These are phyloP conservation scores for Himalopsyche tibetana DNA, from an alignment of 2,888 invertebrate species.

Conservation along the genomic window DNA sequence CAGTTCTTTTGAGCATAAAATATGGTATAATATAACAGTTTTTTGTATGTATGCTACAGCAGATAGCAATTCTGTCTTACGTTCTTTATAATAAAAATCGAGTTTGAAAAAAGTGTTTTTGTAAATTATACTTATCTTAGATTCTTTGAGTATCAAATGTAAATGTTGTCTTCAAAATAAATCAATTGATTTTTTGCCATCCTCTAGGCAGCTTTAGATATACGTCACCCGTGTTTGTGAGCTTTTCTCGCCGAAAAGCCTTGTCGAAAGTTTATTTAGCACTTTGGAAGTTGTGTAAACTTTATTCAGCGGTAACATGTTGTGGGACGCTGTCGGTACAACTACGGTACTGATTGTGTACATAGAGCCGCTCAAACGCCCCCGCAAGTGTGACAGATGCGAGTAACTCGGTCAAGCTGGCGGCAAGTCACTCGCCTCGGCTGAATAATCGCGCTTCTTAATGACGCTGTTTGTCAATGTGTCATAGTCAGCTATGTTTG, in stretches of 20 bases:
- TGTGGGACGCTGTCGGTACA: background rate
- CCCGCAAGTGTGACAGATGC: conserved; percentile 26
- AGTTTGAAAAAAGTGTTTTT: too few relatives aligned
- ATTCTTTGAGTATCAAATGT: background rate
- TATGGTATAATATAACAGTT: too few relatives aligned
- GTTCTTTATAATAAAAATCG: too few relatives aligned
- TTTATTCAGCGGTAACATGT: conserved; percentile 42
- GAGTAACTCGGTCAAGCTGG: conserved; percentile 4
- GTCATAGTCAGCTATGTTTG: background rate
- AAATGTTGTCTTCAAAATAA: background rate
- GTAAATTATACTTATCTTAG: background rate
- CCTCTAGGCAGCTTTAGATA: background rate
- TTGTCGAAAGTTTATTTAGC: conserved; percentile 39
- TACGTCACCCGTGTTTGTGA: conserved; percentile 1
- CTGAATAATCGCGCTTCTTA: conserved; percentile 8
- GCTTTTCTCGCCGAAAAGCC: conserved; percentile 4
- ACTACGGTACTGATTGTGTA: conserved; percentile 26
- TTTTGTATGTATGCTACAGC: too few relatives aligned
- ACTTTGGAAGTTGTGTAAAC: conserved; percentile 41
- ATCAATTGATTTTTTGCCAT: background rate
- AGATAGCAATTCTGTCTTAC: too few relatives aligned
- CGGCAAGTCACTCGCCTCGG: background rate
- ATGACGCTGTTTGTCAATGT: conserved; percentile 26
- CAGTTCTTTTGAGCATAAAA: too few relatives aligned
- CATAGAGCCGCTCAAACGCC: background rate